Conservation (phyloP, 1,140 invertebrate genomes). For the Drosophila dunni region DNA sequence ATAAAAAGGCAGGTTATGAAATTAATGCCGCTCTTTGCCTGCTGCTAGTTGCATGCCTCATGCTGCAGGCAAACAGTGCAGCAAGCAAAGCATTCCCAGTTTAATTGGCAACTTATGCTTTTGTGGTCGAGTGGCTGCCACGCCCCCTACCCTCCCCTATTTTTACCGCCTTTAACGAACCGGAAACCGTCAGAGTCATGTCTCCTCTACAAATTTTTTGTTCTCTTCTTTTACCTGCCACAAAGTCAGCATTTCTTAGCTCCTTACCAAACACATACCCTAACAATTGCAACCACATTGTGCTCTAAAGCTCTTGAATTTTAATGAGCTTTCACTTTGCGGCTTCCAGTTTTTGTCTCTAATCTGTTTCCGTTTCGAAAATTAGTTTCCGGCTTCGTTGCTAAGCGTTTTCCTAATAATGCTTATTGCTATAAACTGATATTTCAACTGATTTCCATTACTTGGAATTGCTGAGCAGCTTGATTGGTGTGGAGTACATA, state of each 20-base stretch:
- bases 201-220: slow-evolving; percentile 11
- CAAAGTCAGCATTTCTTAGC: slow-evolving; percentile 57
- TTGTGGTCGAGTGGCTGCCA: slow-evolving; percentile 69
- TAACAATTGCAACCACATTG: background rate
- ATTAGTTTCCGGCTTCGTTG: slow-evolving; percentile 12
- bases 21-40: slow-evolving; percentile 63
- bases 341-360: slow-evolving; percentile 6
- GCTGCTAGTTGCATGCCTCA: slow-evolving; percentile 21
- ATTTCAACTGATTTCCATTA: background rate
- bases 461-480: slow-evolving; percentile 4
- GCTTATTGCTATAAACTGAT: background rate
- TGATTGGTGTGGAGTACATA: background rate
- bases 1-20: slow-evolving; percentile 82
- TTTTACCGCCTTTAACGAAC: background rate
- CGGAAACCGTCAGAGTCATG: slow-evolving; percentile 50
- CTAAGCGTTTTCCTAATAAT: background rate
- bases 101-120: slow-evolving; percentile 83
- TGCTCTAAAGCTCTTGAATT: slow-evolving; percentile 8
- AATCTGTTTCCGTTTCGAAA: slow-evolving; percentile 8
- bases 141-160: background rate
- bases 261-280: background rate
- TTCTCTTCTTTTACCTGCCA: slow-evolving; percentile 29
- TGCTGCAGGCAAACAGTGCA: slow-evolving; percentile 34
- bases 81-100: slow-evolving; percentile 76
- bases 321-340: slow-evolving; percentile 2